Base-by-base conservation (phyloP, 2,888 invertebrate species). In the Cheilosia grossa region DNA sequence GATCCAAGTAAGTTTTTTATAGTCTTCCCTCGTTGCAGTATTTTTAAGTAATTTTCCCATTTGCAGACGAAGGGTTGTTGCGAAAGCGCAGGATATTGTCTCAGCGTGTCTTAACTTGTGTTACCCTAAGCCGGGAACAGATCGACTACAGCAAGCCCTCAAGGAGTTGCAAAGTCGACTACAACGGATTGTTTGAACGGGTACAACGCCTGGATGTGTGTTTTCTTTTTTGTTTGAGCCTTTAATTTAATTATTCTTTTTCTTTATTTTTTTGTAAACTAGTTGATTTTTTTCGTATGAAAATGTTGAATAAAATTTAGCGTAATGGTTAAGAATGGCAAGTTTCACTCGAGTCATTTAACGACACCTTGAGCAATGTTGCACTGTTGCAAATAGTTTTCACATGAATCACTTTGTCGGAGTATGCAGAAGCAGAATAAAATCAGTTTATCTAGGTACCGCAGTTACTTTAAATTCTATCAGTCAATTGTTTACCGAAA, bases 51-150 rank as follows among this genome's bases (percentile, higher is more conserved):
- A 33, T 19, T 56, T 27, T 54, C 24, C 27, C 66, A 87, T 87
- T 93, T 93, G 47, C 89, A 96, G 96, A 89, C 93, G 95, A 86
- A 93, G 94, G 87, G 94, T 96, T 79, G 93, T 94, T 78, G 94
- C 95, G 0, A 93, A 95, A 87, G 95, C 95, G 82, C 94, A 96
- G 89, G 96, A 96, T 89, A 94, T 95, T n/a, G 94, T 96, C 59
- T 95, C 96, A 0, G 94, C 94, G 77, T 95, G 96, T 89, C 92
- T 97, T 82, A 96, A 96, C 72, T 95, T 95, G 88, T 93, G 97
- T 51, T 96, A 96, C 90, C 95, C 95, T 88, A 95, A 96, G 91
- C 93, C 95, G n/a, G 94, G 94, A 87, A 94, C 95, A 2, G 93
- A 93, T 58, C 92, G 93, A 27, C 92, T 96, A 69, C 94, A 95